Percentiles rank a stretch among this genome's conserved stretches.
These are phyloP conservation scores for Myotis daubentonii DNA, from an alignment of 2,797 vertebrate genomes.

Conservation along the genomic window DNA sequence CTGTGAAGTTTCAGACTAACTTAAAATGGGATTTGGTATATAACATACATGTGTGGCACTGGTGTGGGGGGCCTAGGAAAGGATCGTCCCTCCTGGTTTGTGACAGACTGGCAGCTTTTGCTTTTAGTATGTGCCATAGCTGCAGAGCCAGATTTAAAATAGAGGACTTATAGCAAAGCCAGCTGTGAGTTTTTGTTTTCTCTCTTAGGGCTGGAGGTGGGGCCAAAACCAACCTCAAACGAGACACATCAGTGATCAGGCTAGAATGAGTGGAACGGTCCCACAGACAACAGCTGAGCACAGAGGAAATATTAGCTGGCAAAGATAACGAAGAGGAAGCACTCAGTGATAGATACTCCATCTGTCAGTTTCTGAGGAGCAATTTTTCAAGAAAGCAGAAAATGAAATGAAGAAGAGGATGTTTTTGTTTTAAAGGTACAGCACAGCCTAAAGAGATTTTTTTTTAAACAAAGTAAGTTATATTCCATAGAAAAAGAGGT, in stretches of 20 bases:
- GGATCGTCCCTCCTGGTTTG: conserved; percentile 78
- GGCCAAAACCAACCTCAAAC: conserved; percentile 85
- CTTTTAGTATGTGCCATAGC: conserved; percentile 65
- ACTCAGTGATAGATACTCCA: conserved; percentile 81
- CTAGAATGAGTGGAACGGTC: conserved; percentile 85
- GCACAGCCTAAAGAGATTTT: conserved; percentile 83
- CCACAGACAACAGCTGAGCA: conserved; percentile 83
- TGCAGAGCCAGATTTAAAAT: conserved; percentile 80
- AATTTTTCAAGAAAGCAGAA: conserved; percentile 82
- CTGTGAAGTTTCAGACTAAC: conserved; percentile 9
- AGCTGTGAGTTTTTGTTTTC: conserved; percentile 88
- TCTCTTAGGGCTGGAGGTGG: conserved; percentile 87
- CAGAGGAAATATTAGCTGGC: conserved; percentile 86
- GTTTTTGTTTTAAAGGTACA: conserved; percentile 82
- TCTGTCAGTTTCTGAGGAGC: conserved; percentile 84
- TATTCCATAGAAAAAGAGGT: conserved; percentile 64
- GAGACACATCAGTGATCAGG: conserved; percentile 85
- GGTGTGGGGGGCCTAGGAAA: conserved; percentile 74
- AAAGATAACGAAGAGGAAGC: conserved; percentile 82
- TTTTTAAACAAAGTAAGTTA: conserved; percentile 86
- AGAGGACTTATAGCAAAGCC: conserved; percentile 87
- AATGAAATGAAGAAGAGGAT: conserved; percentile 83
- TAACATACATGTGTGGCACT: conserved; percentile 72
- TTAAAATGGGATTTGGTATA: conserved; percentile 1
- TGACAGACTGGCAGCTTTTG: conserved; percentile 81